A percentile compares a stretch with the other conserved stretches of the same genome.
Evolutionary conservation across 2,113 vertebrate species (phyloP).

Genomic region (rat (Rattus norvegicus)): GRCr8 NC_086039.1:11761501-11762000

Average conservation of each 20-base stretch:
- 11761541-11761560: constrained; percentile 2
- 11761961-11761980: background rate
- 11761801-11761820: constrained; percentile 11
- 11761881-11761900: background rate
- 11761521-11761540: constrained; percentile 14
- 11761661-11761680: constrained; percentile 30
- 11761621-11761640: constrained; percentile 6
- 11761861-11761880: constrained; percentile 52
- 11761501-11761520: background rate
- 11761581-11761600: background rate
- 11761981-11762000: background rate
- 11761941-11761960: constrained; percentile 14
- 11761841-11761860: constrained; percentile 52
- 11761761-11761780: constrained; percentile 41
- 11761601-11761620: constrained; percentile 2
- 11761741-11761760: constrained; percentile 20
- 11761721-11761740: constrained; percentile 9
- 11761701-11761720: constrained; percentile 6
- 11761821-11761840: background rate
- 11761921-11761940: constrained; percentile 39
- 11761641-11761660: constrained; percentile 6
- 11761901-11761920: background rate
- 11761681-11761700: background rate
- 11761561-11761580: background rate
- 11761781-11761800: background rate